phyloP scores from a whole-genome alignment of 1,140 invertebrate species.

The Solenopsis fugax region DNA sequence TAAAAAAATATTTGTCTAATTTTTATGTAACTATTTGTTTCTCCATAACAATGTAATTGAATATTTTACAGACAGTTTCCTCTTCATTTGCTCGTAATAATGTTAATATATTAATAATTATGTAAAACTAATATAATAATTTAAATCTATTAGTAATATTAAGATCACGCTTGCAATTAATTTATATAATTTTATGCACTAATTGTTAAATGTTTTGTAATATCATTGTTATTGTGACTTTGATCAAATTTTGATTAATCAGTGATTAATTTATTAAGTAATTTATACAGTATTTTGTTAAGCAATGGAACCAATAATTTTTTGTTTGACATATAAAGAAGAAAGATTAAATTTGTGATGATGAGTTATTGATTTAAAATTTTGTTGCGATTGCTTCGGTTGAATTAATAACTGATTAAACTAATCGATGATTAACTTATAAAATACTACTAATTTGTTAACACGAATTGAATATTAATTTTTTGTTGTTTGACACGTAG shows the following conservation, averaged over 20 bases:
- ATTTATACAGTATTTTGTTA: background rate
- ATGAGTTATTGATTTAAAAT: background rate
- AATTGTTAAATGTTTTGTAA: background rate
- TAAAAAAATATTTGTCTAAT: background rate
- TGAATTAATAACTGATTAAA: background rate
- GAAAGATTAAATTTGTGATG: background rate
- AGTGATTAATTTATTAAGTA: background rate
- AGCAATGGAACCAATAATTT: background rate
- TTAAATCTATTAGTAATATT: background rate
- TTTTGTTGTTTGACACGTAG: no score
- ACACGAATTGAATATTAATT: no score
- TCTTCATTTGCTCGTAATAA: background rate
- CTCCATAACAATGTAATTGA: background rate
- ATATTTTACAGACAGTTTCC: background rate
- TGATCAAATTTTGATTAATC: background rate
- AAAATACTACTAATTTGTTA: no score
- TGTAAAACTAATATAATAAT: background rate
- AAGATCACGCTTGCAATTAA: background rate
- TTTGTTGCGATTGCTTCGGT: background rate
- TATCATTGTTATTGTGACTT: background rate
- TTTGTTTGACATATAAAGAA: background rate
- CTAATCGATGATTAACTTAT: no score
- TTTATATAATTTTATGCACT: background rate
- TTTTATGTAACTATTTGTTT: background rate
- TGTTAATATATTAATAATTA: constrained; percentile 21